These are phyloP conservation scores for Urophycis tenuis DNA, from an alignment of 2,797 vertebrate genomes.

Conservation along the genomic window DNA sequence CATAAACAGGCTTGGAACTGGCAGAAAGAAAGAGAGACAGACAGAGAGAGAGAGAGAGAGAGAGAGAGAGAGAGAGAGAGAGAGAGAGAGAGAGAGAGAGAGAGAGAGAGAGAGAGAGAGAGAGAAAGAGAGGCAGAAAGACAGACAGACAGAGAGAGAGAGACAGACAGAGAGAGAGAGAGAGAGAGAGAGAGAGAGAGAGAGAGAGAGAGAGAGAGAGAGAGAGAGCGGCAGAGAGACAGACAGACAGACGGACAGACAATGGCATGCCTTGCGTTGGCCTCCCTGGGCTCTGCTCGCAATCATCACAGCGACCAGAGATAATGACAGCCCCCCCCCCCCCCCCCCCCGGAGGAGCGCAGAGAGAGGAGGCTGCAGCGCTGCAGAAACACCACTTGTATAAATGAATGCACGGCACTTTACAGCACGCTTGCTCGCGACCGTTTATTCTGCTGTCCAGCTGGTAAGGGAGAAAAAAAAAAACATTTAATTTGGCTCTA, in stretches of 20 bases:
- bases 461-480: conserved; percentile 79
- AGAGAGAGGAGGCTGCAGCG: conserved; percentile 38
- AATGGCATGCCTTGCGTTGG: conserved; percentile 55
- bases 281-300: conserved; percentile 56
- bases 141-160: neutral
- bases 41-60: conserved; percentile 11
- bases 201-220: conserved; percentile 15
- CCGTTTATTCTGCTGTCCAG: conserved; percentile 85
- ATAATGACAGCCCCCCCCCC: conserved; percentile 71
- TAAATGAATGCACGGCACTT: conserved; percentile 85
- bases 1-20: neutral
- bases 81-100: neutral
- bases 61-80: neutral
- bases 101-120: neutral
- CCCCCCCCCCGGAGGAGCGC: conserved; percentile 42
- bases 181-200: conserved; percentile 31
- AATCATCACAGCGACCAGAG: conserved; percentile 66
- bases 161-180: neutral
- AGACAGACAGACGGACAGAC: neutral
- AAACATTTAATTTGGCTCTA: conserved; percentile 83
- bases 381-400: conserved; percentile 73
- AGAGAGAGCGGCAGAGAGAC: neutral
- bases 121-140: no score
- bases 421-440: conserved; percentile 80
- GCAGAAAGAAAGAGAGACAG: neutral